phyloP scores from a whole-genome alignment of 2,113 vertebrate genomes.

The Poeciliopsis prolifica region DNA sequence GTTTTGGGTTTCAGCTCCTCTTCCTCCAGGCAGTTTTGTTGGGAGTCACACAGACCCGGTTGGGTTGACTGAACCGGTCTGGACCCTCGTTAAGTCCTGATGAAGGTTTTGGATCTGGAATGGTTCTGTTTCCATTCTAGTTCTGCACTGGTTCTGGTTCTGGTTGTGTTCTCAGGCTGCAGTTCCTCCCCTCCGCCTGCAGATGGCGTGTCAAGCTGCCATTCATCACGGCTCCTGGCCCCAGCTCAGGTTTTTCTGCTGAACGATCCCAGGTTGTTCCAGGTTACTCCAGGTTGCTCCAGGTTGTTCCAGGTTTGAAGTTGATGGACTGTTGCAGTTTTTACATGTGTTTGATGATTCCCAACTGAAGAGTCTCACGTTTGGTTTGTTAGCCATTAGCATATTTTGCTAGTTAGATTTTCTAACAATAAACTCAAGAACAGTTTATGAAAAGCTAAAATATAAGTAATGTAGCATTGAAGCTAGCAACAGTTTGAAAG shows the following conservation, averaged over 20 bases:
- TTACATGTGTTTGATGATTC: too few species aligned
- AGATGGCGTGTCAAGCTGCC: constrained; percentile 59
- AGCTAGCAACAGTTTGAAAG: too few species aligned
- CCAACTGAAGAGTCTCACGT: too few species aligned
- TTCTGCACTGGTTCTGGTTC: too few species aligned
- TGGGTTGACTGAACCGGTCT: background rate
- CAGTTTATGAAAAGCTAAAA: too few species aligned
- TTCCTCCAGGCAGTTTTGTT: background rate
- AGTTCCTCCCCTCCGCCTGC: constrained; percentile 7
- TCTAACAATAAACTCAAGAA: too few species aligned
- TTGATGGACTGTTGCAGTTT: too few species aligned
- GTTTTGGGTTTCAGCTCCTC: constrained; percentile 51
- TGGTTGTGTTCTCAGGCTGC: background rate
- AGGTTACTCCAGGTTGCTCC: too few species aligned
- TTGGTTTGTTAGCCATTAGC: too few species aligned
- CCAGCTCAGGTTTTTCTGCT: background rate
- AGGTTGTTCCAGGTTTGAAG: background rate
- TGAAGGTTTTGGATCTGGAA: background rate
- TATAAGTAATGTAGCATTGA: too few species aligned
- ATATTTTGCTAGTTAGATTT: too few species aligned
- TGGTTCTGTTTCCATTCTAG: too few species aligned
- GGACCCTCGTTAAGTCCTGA: background rate
- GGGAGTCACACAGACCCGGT: background rate
- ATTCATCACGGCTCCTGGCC: background rate
- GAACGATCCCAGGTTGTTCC: background rate